Evolutionary conservation across 2,797 vertebrate genomes (phyloP), one percentile per base, ranked within the genome.

Genomic region (Paratrypauchen microcephalus): DNA sequence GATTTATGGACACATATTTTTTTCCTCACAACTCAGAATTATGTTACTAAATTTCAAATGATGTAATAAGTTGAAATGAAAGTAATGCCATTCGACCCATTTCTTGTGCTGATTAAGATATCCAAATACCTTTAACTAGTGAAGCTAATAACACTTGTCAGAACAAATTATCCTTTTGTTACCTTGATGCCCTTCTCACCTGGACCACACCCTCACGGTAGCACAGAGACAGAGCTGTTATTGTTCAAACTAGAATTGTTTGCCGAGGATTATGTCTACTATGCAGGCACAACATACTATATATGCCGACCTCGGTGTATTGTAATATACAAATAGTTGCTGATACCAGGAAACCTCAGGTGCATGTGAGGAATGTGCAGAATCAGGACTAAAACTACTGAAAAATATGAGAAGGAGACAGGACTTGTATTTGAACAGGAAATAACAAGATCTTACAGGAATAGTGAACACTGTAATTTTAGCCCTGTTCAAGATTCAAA

Each of bases 331-430:
- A 77, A 70, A 48, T 18, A 45, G 59, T 50, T 7, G 52, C 30
- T 61, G 45, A n/a, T 74, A 69, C 61, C 60, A 30, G 62, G 56
- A 76, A 48, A 74, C 39, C 2, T 66, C 32, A 79, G 59, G 68
- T 16, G 72, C 47, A 30, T 0, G 60, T 41, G 48, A 68, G 75
- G 77, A 86, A 87, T 82, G 84, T 70, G 47, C 18, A 0, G 3
- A 19, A 45, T 75, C 63, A 54, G 63, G 24, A 19, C 23, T 12
- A 8, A 54, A 45, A 45, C 41, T 16, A 1, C 4, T 15, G 7
- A 21, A 21, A 23, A 54, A 21, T 9, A 54, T 23, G n/a, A 11
- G 8, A 58, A 8, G 13, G 28, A 30, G 19, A 36, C 68, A 64
- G 65, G 4, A 15, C 24, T 26, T 26, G 24, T 0, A 19, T 39